Conservation (phyloP, 2,113 vertebrate species). For the Erythrocercus mccallii region DNA sequence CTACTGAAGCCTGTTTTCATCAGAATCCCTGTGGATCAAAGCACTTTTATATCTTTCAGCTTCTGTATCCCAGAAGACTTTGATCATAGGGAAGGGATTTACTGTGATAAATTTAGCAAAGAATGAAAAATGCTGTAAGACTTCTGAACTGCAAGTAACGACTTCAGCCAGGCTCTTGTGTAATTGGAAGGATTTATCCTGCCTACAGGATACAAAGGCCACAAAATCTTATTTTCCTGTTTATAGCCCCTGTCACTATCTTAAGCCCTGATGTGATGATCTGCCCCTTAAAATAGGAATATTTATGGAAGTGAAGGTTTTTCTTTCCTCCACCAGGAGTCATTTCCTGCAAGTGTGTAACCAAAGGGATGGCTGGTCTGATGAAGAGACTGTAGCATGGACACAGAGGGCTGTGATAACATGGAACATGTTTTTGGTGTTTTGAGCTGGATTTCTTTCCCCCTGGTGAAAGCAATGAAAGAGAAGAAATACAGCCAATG, state of each 20-base stretch:
- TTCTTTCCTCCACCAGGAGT: not conserved
- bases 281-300: not conserved
- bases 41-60: constrained; percentile 49
- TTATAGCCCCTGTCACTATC: constrained; percentile 6
- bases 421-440: not conserved
- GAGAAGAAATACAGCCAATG: not conserved
- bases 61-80: constrained; percentile 46
- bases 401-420: not conserved
- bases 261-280: not conserved
- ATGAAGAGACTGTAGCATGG: not conserved
- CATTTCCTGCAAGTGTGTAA: not conserved
- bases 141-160: constrained; percentile 62
- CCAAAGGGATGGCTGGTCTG: not conserved
- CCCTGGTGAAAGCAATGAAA: not conserved
- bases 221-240: constrained; percentile 38
- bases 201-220: not conserved
- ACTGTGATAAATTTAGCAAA: constrained; percentile 68
- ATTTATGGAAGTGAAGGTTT: not conserved
- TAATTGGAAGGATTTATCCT: constrained; percentile 57
- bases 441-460: rapidly evolving
- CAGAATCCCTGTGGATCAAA: constrained; percentile 32
- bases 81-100: constrained; percentile 62
- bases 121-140: constrained; percentile 48
- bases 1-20: constrained; percentile 56
- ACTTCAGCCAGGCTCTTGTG: constrained; percentile 52